Evolutionary conservation across 2,797 vertebrate genomes (phyloP).

Genomic region (Brachymystax lenok): DNA sequence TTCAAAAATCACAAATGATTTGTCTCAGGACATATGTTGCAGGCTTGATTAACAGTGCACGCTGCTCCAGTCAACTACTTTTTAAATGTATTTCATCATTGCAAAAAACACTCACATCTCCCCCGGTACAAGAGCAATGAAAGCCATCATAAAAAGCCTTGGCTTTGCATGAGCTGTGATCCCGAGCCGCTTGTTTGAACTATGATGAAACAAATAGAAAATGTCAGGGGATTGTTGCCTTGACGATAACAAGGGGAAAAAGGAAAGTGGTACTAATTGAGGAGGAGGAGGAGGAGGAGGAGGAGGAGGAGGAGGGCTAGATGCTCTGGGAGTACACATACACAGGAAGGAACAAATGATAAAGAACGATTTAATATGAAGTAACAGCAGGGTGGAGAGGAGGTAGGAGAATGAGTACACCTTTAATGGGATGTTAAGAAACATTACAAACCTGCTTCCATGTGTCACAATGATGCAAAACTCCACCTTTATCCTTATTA

Average conservation of each 20-base stretch:
- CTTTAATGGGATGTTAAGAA: constrained; percentile 11
- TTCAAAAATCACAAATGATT: no score
- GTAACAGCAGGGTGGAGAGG: constrained; percentile 11
- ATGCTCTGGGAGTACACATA: neutral
- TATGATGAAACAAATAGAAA: neutral
- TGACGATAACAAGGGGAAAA: neutral
- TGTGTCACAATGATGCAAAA: constrained; percentile 8
- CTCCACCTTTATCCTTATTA: neutral
- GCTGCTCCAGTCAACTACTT: neutral
- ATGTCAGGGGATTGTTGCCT: neutral
- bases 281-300: neutral
- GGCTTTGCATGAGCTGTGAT: neutral
- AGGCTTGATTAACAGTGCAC: neutral
- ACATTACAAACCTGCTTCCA: neutral
- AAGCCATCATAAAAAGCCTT: neutral
- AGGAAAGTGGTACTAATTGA: neutral
- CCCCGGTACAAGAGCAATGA: neutral
- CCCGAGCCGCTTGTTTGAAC: neutral
- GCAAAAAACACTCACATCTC: neutral
- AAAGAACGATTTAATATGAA: constrained; percentile 11
- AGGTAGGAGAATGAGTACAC: neutral
- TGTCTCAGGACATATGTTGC: no score
- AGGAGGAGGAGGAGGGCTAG: neutral
- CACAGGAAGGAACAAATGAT: neutral
- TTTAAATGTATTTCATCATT: neutral